phyloP scores from a whole-genome alignment of 1,140 invertebrate species.

The Drosophila bifasciata region DNA sequence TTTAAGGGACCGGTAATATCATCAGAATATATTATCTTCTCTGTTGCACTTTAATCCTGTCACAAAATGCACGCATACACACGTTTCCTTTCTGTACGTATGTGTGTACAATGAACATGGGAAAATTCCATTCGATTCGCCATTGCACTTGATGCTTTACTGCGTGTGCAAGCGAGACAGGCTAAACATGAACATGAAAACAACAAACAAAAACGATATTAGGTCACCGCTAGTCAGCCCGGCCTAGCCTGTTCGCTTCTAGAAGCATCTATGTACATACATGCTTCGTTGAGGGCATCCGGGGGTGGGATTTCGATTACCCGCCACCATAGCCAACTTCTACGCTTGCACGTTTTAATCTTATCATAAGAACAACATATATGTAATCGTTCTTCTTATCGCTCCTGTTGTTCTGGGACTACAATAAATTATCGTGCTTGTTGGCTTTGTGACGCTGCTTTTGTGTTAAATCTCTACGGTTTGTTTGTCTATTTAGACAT shows the following conservation, averaged over 20 bases:
- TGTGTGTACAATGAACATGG: slow-evolving; percentile 53
- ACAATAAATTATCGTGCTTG: slow-evolving; percentile 17
- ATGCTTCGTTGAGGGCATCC: slow-evolving; percentile 4
- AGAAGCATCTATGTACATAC: too few species aligned
- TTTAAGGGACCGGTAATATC: too few species aligned
- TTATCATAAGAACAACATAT: slow-evolving; percentile 17
- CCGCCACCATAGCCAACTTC: neutral
- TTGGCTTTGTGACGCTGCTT: slow-evolving; percentile 39
- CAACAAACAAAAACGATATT: slow-evolving; percentile 18
- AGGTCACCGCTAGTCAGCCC: slow-evolving; percentile 28
- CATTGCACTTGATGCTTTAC: slow-evolving; percentile 50
- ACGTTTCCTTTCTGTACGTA: slow-evolving; percentile 10
- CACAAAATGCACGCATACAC: slow-evolving; percentile 34
- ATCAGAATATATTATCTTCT: too few species aligned
- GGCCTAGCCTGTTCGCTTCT: slow-evolving; percentile 15
- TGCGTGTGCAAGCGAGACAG: slow-evolving; percentile 52
- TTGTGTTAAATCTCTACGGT: slow-evolving; percentile 32
- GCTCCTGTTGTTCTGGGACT: slow-evolving; percentile 19
- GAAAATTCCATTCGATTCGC: slow-evolving; percentile 79
- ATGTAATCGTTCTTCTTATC: slow-evolving; percentile 36
- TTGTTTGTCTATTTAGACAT: neutral
- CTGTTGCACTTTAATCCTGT: slow-evolving; percentile 37
- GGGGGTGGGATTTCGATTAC: too few species aligned
- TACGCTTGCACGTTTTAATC: slow-evolving; percentile 18
- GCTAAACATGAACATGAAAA: neutral